Evolutionary conservation across 2,888 invertebrate genomes (phyloP).

Genomic region (Flabesymbios commensalis): DNA sequence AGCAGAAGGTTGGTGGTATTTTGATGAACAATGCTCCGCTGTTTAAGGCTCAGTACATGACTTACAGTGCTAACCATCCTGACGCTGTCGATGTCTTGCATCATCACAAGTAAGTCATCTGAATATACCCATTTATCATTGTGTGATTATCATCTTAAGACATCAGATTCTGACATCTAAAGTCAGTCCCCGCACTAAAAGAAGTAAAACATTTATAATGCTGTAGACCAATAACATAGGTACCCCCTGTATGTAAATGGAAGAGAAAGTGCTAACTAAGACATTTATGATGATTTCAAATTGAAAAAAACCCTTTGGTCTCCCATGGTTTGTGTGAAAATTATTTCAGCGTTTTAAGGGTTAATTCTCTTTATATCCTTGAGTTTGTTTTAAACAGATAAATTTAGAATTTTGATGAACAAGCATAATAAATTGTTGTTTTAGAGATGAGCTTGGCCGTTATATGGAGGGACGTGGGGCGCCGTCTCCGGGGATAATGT

Average conservation of each 20-base stretch:
- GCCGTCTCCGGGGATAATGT: slow-evolving; percentile 73
- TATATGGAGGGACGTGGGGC: slow-evolving; percentile 56
- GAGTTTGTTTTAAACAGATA: background rate
- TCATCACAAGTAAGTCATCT: slow-evolving; percentile 77
- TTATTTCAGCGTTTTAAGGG: no score
- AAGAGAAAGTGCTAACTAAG: no score
- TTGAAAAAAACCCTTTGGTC: no score
- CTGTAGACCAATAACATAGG: no score
- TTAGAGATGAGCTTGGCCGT: slow-evolving; percentile 87
- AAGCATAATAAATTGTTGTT: slow-evolving; percentile 47
- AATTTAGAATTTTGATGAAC: background rate
- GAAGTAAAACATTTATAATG: no score
- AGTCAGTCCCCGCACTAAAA: no score
- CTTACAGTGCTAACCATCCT: slow-evolving; percentile 92
- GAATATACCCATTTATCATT: background rate
- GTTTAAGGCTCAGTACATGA: slow-evolving; percentile 78
- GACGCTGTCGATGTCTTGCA: slow-evolving; percentile 91
- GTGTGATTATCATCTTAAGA: no score
- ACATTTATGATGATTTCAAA: no score
- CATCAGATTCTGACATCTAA: no score
- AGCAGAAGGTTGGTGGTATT: slow-evolving; percentile 87
- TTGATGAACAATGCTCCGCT: slow-evolving; percentile 74
- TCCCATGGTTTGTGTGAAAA: no score
- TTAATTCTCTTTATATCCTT: background rate
- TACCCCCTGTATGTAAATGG: no score